Base-by-base conservation (phyloP, 2,888 invertebrate species). In the Chrysina gloriosa region DNA sequence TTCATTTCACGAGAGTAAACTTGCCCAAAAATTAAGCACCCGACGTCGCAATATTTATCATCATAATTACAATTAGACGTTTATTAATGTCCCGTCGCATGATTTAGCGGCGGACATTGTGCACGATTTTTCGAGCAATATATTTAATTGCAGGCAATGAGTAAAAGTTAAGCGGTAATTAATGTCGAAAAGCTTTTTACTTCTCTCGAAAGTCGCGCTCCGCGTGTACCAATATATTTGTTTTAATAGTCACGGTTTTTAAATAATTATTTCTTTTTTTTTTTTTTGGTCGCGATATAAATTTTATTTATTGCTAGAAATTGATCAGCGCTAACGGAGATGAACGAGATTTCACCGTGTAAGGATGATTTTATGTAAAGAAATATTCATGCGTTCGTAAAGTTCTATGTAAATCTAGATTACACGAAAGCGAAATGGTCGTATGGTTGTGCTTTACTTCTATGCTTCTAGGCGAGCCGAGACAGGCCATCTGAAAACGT, bases 51-150 rank as follows among this genome's bases (percentile, higher is more conserved):
- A 58, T 58, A 58, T 58, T 58, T 58, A 39, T 58, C 27, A 39
- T 39, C 11, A 7, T 58, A 58, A 58, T 58, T 39, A 58, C 42
- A 58, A 39, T 58, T 58, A 39, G 58, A 39, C 14, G 23, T 58
- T 39, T 39, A 58, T 58, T 27, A 58, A 58, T 25, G 14, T 58
- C 39, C 36, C 21, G 25, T 39, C 9, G 11, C 27, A 39, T 58
- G 58, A 58, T 58, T 58, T 58, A 58, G 39, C 19, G 27, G n/a
- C 39, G 25, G 39, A 39, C 39, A 25, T 25, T 36, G 58, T 11
- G 58, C 58, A 58, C 58, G 58, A 58, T 58, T 31, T 58, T 39
- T 58, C 23, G 6, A 25, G 39, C 21, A 5, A 36, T 58, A 39
- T 14, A 16, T 25, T 58, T 58, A 58, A 39, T 58, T 58, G 58